Evolutionary conservation across 2,113 vertebrate genomes (phyloP).

Genomic region (Chascanopsetta lugubris): DNA sequence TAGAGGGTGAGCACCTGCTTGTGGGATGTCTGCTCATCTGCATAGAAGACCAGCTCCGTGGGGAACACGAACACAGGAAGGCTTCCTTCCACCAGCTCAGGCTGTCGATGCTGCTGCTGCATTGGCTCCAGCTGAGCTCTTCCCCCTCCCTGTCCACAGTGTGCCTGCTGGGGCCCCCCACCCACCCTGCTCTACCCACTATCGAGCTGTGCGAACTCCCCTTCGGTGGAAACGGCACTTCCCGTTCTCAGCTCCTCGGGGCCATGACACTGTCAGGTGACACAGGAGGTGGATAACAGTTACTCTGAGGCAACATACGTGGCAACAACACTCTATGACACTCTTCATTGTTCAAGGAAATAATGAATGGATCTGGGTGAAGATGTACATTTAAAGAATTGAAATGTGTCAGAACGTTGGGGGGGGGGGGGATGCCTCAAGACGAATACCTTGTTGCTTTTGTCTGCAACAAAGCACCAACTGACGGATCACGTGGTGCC

Average conservation of each 20-base stretch:
- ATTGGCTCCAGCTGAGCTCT: constrained; percentile 93
- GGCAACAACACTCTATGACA: neutral
- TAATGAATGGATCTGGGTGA: too few species aligned
- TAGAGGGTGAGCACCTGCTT: constrained; percentile 99
- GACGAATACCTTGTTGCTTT: too few species aligned
- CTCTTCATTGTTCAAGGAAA: neutral
- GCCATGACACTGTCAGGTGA: constrained; percentile 57
- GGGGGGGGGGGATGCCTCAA: too few species aligned
- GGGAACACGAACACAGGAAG: constrained; percentile 99
- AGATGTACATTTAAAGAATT: too few species aligned
- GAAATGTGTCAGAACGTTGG: too few species aligned
- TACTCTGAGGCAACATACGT: neutral
- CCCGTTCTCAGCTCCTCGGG: constrained; percentile 64
- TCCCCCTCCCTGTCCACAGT: constrained; percentile 80
- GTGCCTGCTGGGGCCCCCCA: constrained; percentile 52
- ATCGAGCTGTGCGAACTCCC: constrained; percentile 37
- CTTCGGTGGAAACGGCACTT: constrained; percentile 39
- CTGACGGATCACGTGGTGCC: too few species aligned
- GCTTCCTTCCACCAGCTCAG: constrained; percentile 98
- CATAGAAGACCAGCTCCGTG: constrained; percentile 97
- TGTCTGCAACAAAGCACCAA: too few species aligned
- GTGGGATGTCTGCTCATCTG: constrained; percentile 97
- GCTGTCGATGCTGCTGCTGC: constrained; percentile 98
- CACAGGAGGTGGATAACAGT: neutral
- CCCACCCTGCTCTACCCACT: constrained; percentile 48